A percentile compares a stretch with the other conserved stretches of the same genome.
Evolutionary conservation across 2,113 vertebrate species (phyloP).

Genomic region (Hemibagrus wyckioides): DNA sequence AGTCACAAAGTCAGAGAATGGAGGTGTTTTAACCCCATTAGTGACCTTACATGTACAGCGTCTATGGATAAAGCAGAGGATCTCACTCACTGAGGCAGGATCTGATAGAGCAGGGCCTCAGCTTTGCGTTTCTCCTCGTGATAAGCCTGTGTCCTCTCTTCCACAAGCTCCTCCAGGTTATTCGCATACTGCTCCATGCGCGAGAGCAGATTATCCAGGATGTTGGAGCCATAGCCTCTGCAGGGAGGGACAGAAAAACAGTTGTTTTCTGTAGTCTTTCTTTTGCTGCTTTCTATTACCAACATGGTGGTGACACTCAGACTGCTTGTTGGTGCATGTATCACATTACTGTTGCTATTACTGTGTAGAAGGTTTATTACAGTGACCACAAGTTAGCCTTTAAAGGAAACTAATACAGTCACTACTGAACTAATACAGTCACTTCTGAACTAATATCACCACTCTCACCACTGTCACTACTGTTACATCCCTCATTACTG

Average conservation of each 20-base stretch:
- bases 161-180: slow-evolving; percentile 85
- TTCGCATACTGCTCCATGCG: slow-evolving; percentile 88
- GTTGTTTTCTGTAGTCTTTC: background rate
- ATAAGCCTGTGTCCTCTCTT: slow-evolving; percentile 84
- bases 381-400: background rate
- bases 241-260: background rate
- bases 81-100: slow-evolving; percentile 81
- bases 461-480: background rate
- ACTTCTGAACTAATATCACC: background rate
- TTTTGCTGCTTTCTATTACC: background rate
- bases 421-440: background rate
- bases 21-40: background rate
- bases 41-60: background rate
- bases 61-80: background rate
- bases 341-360: background rate
- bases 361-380: too few relatives aligned
- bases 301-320: too few relatives aligned
- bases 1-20: slow-evolving; percentile 22
- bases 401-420: background rate
- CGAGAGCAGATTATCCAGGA: slow-evolving; percentile 81
- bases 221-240: slow-evolving; percentile 85
- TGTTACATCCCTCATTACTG: background rate
- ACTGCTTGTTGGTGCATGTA: background rate
- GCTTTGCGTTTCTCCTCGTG: slow-evolving; percentile 86
- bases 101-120: slow-evolving; percentile 84